Evolutionary conservation across 2,888 invertebrate genomes (phyloP), one percentile per base, ranked within the genome.

Genomic region (Pantelozetes paolii): DNA sequence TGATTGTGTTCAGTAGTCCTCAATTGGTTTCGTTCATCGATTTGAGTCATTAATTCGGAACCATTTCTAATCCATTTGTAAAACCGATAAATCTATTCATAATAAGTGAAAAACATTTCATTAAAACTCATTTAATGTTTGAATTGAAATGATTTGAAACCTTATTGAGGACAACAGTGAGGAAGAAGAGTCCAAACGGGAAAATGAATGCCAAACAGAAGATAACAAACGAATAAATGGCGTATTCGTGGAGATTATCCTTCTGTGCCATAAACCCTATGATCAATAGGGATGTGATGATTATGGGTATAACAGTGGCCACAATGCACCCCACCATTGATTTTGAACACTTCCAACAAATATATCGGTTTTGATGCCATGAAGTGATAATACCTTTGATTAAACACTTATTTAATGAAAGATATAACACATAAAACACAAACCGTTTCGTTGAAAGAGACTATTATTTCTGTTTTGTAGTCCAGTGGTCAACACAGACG

Each of bases 221-320:
- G 20, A 75, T 59, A 40, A 75, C 71, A 50, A 75, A 74, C 36
- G 75, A 54, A 62, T 73, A 74, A 32, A 75, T 73, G 32, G 73
- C 73, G 36, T 73, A 73, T 42, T 73, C 69, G 50, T 73, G 73
- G 5, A 73, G 70, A 73, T 73, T 73, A 11, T 67, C 70, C 40
- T 73, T 73, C 48, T 73, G 73, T 70, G 70, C 54, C 50, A 73
- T 57, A 42, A 73, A 73, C 1, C 67, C 73, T 45, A 28, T 3
- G 30, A 73, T 73, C 36, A 73, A 42, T 45, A 69, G 67, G 15
- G 54, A 70, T 15, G 73, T 73, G 20, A 73, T 73, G 18, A 70
- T 69, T 20, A 73, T 69, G 26, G 73, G 73, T n/a, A 73, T 32
- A 40, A 73, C 67, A 8, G 54, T 73, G 20, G 67, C 48, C 36